Conservation (phyloP, 2,113 vertebrate species). For the Silurus asotus region DNA sequence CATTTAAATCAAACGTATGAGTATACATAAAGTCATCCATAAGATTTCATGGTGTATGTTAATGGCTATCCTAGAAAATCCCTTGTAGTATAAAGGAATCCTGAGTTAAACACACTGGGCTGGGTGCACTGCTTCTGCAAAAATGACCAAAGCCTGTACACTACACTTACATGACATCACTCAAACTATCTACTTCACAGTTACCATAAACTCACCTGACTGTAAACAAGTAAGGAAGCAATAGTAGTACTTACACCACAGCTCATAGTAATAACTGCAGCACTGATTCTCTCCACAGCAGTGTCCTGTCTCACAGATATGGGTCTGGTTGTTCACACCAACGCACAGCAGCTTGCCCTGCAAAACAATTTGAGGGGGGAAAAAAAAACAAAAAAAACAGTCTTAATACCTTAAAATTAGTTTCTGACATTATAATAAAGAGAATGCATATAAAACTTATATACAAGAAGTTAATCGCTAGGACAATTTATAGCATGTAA, state of each 20-base stretch:
- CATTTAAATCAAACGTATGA: background rate
- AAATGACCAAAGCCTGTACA: background rate
- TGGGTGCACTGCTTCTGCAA: background rate
- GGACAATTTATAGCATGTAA: background rate
- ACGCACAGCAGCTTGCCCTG: conserved; percentile 85
- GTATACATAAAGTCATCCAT: background rate
- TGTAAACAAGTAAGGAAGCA: background rate
- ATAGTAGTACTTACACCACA: conserved; percentile 88
- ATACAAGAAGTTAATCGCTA: background rate
- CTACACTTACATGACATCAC: background rate
- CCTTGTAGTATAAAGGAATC: background rate
- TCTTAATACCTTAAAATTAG: too few species aligned
- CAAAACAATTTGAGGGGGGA: conserved; percentile 39
- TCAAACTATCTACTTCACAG: background rate
- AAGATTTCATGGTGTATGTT: background rate
- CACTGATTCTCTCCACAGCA: conserved; percentile 94
- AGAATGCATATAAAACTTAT: background rate
- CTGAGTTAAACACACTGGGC: background rate
- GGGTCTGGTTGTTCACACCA: conserved; percentile 91
- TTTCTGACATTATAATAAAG: background rate
- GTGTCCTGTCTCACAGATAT: conserved; percentile 89
- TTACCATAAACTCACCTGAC: background rate
- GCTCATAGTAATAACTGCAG: conserved; percentile 95
- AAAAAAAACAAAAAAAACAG: conserved; percentile 15
- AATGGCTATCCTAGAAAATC: too few species aligned